These are phyloP conservation scores for Lordiphosa clarofinis DNA, from an alignment of 1,140 invertebrate genomes.

Conservation along the genomic window DNA sequence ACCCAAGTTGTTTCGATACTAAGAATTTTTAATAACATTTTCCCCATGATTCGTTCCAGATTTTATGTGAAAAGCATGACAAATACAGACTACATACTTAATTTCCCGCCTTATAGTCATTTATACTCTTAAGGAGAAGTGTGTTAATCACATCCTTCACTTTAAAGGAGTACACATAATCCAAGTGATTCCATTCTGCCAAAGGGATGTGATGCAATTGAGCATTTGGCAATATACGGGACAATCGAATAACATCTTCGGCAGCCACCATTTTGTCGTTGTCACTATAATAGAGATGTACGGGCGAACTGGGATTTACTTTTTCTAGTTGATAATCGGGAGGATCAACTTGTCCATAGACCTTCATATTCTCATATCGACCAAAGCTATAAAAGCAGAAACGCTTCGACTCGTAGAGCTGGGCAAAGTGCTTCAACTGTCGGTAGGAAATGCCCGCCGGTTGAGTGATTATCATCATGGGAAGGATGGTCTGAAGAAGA, in stretches of 20 bases:
- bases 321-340: constrained; percentile 82
- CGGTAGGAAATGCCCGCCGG: constrained; percentile 87
- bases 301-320: constrained; percentile 80
- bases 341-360: constrained; percentile 79
- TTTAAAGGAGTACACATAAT: background rate
- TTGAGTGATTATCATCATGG: constrained; percentile 85
- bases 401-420: constrained; percentile 79
- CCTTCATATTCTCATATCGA: constrained; percentile 63
- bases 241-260: background rate
- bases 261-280: constrained; percentile 83
- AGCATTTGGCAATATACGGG: background rate
- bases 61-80: too few relatives aligned
- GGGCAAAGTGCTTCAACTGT: constrained; percentile 86
- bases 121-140: background rate
- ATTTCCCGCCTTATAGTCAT: background rate
- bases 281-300: constrained; percentile 85
- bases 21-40: too few relatives aligned
- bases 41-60: too few relatives aligned
- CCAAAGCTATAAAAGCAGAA: constrained; percentile 78
- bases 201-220: background rate
- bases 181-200: constrained; percentile 80
- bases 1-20: too few relatives aligned
- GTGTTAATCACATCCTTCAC: background rate
- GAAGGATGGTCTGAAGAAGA: background rate
- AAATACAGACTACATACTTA: too few relatives aligned